Evolutionary conservation across 2,888 invertebrate species (phyloP).

Genomic region (Rhamnusium bicolor): DNA sequence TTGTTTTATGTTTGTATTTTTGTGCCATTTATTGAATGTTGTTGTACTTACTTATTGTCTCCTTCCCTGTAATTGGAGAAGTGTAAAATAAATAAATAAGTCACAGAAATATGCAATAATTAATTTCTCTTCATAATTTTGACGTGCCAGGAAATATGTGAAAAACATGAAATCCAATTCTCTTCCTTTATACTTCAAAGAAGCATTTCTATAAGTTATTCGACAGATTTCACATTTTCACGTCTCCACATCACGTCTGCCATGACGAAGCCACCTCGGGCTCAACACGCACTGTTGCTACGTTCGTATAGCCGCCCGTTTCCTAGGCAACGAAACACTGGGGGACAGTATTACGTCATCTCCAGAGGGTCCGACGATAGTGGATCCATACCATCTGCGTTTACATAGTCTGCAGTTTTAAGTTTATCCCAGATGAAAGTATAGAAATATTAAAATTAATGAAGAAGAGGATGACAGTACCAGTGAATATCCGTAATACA

Average conservation of each 20-base stretch:
- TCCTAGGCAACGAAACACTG: slow-evolving; percentile 49
- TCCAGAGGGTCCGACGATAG: slow-evolving; percentile 35
- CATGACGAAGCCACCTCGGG: slow-evolving; percentile 26
- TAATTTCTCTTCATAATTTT: background rate
- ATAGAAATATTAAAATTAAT: slow-evolving; percentile 20
- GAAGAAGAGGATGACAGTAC: background rate
- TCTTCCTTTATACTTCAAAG: slow-evolving; percentile 1
- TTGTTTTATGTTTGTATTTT: no score
- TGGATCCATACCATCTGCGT: slow-evolving; percentile 40
- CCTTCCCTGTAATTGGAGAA: no score
- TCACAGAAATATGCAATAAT: no score
- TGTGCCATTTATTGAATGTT: no score
- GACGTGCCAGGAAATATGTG: background rate
- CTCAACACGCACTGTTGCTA: slow-evolving; percentile 52
- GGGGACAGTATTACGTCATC: slow-evolving; percentile 44
- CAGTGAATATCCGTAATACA: background rate
- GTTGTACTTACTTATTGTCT: no score
- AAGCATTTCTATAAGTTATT: slow-evolving; percentile 14
- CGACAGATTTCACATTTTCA: slow-evolving; percentile 22
- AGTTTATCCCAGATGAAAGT: slow-evolving; percentile 15
- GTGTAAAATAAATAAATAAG: no score
- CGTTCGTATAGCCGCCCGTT: slow-evolving; percentile 51
- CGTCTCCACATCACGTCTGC: slow-evolving; percentile 26
- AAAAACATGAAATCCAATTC: background rate
- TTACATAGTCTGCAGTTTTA: slow-evolving; percentile 26